phyloP scores from a whole-genome alignment of 1,140 invertebrate genomes.

The Cecropterus lyciades region DNA sequence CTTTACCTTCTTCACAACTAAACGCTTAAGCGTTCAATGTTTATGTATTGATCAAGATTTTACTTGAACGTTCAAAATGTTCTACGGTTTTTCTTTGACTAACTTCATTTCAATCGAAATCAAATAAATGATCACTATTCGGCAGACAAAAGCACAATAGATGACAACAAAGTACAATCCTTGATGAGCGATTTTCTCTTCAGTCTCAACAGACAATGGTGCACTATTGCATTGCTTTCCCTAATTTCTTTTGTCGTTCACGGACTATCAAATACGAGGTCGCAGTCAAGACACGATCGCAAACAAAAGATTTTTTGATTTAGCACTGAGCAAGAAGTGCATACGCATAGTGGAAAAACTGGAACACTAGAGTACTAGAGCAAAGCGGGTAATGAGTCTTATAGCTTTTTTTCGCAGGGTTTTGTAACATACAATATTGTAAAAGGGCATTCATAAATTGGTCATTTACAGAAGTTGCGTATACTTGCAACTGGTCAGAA shows the following conservation, averaged over 20 bases:
- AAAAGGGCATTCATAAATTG: too few relatives aligned
- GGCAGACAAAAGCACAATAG: constrained; percentile 3
- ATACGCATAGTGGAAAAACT: constrained; percentile 23
- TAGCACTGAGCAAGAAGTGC: constrained; percentile 10
- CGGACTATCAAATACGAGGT: constrained; percentile 36
- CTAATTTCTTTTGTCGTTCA: constrained; percentile 34
- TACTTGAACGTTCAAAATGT: too few relatives aligned
- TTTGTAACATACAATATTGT: background rate
- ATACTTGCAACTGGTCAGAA: too few relatives aligned
- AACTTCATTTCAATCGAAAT: too few relatives aligned
- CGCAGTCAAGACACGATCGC: constrained; percentile 16
- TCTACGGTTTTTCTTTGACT: too few relatives aligned
- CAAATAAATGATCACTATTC: background rate
- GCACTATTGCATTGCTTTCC: constrained; percentile 28
- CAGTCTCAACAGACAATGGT: constrained; percentile 27
- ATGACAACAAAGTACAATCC: constrained; percentile 2
- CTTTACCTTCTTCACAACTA: too few relatives aligned
- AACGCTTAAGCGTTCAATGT: too few relatives aligned
- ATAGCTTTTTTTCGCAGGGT: background rate
- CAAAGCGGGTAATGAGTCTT: constrained; percentile 13
- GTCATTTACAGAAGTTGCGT: too few relatives aligned
- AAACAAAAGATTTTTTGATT: constrained; percentile 32
- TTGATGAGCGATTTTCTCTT: constrained; percentile 19
- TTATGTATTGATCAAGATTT: too few relatives aligned
- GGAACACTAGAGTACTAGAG: constrained; percentile 22